phyloP scores from a whole-genome alignment of 2,797 vertebrate species.

The Caiman crocodilus region DNA sequence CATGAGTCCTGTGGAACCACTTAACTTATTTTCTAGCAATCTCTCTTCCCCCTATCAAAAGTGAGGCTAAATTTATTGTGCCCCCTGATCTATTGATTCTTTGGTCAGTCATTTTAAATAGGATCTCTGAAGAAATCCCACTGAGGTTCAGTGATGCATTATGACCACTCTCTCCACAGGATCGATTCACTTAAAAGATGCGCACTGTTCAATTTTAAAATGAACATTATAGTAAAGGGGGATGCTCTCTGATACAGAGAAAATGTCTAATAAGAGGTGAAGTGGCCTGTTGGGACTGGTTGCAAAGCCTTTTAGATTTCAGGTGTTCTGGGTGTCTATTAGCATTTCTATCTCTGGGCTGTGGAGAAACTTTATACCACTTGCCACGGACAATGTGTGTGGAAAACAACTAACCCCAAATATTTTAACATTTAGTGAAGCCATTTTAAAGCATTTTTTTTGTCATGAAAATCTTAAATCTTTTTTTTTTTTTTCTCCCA shows the following conservation, averaged over 20 bases:
- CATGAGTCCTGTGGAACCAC: slow-evolving; percentile 8
- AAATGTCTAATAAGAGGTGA: neutral
- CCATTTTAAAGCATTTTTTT: slow-evolving; percentile 12
- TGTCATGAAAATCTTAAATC: neutral
- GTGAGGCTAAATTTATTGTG: slow-evolving; percentile 24
- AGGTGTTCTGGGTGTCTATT: slow-evolving; percentile 20
- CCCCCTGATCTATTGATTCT: slow-evolving; percentile 36
- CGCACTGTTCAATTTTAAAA: slow-evolving; percentile 27
- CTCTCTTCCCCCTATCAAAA: neutral
- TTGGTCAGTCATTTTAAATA: slow-evolving; percentile 11
- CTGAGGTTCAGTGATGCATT: slow-evolving; percentile 14
- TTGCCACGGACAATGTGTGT: neutral
- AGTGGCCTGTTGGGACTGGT: neutral
- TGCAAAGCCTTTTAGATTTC: slow-evolving; percentile 37
- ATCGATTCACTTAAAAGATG: slow-evolving; percentile 23
- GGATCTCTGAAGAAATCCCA: slow-evolving; percentile 24
- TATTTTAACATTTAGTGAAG: slow-evolving; percentile 35
- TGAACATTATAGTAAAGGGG: neutral
- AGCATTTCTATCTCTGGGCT: slow-evolving; percentile 22
- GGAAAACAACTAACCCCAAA: slow-evolving; percentile 37
- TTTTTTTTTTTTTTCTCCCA: slow-evolving; percentile 5
- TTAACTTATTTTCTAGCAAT: slow-evolving; percentile 33
- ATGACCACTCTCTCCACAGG: neutral
- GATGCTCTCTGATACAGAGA: slow-evolving; percentile 4
- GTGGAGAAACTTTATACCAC: neutral